Evolutionary conservation across 2,888 invertebrate genomes (phyloP).

Genomic region (Phania funesta): DNA sequence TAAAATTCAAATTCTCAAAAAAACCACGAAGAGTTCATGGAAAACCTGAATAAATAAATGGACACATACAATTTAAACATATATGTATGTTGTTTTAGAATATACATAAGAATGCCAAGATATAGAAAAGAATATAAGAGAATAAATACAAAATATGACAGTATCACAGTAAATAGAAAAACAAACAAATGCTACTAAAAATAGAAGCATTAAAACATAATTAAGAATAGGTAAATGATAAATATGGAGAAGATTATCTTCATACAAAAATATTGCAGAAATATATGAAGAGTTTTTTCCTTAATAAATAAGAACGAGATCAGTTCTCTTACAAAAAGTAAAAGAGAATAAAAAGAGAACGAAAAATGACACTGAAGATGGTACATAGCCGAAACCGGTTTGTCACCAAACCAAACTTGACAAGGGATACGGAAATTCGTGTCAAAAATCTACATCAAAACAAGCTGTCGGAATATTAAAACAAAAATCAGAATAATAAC

Average conservation of each 20-base stretch:
- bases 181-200: slow-evolving; percentile 36
- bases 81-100: slow-evolving; percentile 13
- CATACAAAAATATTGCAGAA: background rate
- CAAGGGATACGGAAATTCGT: too few species aligned
- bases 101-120: background rate
- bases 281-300: background rate
- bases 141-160: slow-evolving; percentile 10
- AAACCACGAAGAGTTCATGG: slow-evolving; percentile 47
- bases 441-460: too few species aligned
- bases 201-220: slow-evolving; percentile 15
- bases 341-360: too few species aligned
- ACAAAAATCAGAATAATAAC: too few species aligned
- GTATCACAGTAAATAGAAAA: slow-evolving; percentile 2
- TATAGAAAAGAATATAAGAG: background rate
- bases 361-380: too few species aligned
- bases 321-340: background rate
- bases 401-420: too few species aligned
- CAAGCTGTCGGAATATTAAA: too few species aligned
- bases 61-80: slow-evolving; percentile 27
- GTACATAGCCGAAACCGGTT: too few species aligned
- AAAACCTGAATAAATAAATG: slow-evolving; percentile 24
- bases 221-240: background rate
- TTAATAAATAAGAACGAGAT: background rate
- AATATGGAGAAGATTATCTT: background rate
- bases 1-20: slow-evolving; percentile 24